These are phyloP conservation scores for Morphnarchus princeps DNA, from an alignment of 2,113 vertebrate genomes.

Conservation along the genomic window DNA sequence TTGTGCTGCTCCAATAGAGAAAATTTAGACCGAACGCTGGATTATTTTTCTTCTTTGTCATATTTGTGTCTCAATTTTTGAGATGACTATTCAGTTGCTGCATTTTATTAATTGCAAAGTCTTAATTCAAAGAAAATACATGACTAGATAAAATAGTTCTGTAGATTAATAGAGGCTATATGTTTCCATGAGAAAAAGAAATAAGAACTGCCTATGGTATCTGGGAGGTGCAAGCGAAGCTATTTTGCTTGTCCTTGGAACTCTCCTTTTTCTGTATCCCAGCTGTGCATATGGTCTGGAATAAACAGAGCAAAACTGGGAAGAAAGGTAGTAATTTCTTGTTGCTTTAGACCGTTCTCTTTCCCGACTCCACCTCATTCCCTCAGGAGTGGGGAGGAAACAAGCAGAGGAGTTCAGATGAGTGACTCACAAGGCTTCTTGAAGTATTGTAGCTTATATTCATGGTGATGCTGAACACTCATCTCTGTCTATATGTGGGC, in stretches of 20 bases:
- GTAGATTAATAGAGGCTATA: neutral
- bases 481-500: neutral
- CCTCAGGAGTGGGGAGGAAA: slow-evolving; percentile 38
- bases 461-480: neutral
- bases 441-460: slow-evolving; percentile 13
- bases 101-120: neutral
- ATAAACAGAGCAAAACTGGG: neutral
- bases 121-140: neutral
- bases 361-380: slow-evolving; percentile 49
- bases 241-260: neutral
- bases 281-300: neutral
- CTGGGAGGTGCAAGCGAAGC: neutral
- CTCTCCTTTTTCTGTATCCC: neutral
- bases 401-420: neutral
- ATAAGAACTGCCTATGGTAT: neutral
- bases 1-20: neutral
- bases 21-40: neutral
- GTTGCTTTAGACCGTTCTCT: neutral
- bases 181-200: neutral
- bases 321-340: slow-evolving; percentile 37
- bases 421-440: slow-evolving; percentile 31
- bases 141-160: neutral
- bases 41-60: neutral
- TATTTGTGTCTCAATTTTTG: neutral
- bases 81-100: neutral